These are phyloP conservation scores for Stramonita haemastoma DNA, from an alignment of 2,888 invertebrate species.

Conservation along the genomic window DNA sequence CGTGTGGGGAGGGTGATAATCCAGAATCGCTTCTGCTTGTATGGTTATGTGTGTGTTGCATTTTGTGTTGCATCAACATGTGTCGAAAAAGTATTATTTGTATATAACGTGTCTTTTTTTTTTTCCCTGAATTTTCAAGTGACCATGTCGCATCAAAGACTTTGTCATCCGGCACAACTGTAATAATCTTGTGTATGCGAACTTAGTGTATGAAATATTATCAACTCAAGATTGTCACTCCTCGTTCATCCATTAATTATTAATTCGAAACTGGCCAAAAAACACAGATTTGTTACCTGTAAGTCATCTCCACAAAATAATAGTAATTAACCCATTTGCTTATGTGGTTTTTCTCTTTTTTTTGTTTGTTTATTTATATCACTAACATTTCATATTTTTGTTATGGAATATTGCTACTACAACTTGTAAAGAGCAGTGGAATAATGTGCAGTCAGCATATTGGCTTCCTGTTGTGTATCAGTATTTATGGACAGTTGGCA, in stretches of 20 bases:
- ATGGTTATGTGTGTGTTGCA: not conserved
- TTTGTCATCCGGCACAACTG: conserved; percentile 1
- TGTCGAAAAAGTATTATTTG: conserved; percentile 33
- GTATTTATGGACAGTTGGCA: not conserved
- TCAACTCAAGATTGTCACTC: not conserved
- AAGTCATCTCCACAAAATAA: too few relatives aligned
- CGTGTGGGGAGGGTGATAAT: not conserved
- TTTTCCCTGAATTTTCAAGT: not conserved
- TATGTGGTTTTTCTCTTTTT: not conserved
- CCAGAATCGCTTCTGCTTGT: conserved; percentile 3
- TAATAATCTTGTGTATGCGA: not conserved
- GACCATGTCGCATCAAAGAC: not conserved
- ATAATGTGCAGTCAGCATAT: not conserved
- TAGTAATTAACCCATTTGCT: not conserved
- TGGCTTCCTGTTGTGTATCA: not conserved
- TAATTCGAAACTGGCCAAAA: not conserved
- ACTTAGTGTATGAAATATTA: not conserved
- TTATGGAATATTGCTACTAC: not conserved
- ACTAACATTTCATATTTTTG: not conserved
- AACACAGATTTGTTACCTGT: not conserved
- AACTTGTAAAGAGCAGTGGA: not conserved
- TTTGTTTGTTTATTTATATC: not conserved
- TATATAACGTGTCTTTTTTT: not conserved
- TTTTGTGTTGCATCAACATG: not conserved
- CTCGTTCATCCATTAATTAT: not conserved